phyloP scores from a whole-genome alignment of 2,113 vertebrate genomes.

The Solea senegalensis region DNA sequence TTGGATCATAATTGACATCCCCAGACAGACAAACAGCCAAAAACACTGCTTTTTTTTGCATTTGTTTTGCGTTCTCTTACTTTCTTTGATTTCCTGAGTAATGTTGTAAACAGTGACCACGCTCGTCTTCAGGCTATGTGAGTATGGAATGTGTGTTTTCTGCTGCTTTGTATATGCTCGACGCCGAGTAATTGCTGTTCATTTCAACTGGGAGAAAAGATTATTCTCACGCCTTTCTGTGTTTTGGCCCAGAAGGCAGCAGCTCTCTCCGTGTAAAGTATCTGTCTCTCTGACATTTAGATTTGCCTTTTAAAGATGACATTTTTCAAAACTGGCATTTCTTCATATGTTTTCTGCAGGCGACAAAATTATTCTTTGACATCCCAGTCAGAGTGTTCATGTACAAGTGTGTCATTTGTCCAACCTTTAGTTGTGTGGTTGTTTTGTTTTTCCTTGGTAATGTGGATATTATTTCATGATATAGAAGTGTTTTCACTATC shows the following conservation, averaged over 20 bases:
- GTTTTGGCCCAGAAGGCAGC: slow-evolving; percentile 75
- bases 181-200: slow-evolving; percentile 70
- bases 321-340: slow-evolving; percentile 77
- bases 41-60: too few relatives aligned
- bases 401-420: slow-evolving; percentile 59
- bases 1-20: too few relatives aligned
- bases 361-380: slow-evolving; percentile 68
- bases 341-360: slow-evolving; percentile 71
- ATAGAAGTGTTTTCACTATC: slow-evolving; percentile 8
- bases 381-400: slow-evolving; percentile 47
- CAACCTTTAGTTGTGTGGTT: slow-evolving; percentile 52
- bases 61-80: too few relatives aligned
- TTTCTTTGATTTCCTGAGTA: slow-evolving; percentile 47
- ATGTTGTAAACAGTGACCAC: slow-evolving; percentile 48
- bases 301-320: slow-evolving; percentile 76
- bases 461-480: slow-evolving; percentile 27
- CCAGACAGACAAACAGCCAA: too few relatives aligned
- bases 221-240: slow-evolving; percentile 64
- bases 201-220: slow-evolving; percentile 69
- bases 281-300: slow-evolving; percentile 79
- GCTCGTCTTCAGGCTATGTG: slow-evolving; percentile 60
- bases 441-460: slow-evolving; percentile 27
- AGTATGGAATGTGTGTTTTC: slow-evolving; percentile 21
- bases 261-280: slow-evolving; percentile 67
- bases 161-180: slow-evolving; percentile 61